Percentiles rank a stretch among this genome's conserved stretches.
Evolutionary conservation across 2,113 vertebrate species (phyloP).

Genomic region (Fregata magnificens): DNA sequence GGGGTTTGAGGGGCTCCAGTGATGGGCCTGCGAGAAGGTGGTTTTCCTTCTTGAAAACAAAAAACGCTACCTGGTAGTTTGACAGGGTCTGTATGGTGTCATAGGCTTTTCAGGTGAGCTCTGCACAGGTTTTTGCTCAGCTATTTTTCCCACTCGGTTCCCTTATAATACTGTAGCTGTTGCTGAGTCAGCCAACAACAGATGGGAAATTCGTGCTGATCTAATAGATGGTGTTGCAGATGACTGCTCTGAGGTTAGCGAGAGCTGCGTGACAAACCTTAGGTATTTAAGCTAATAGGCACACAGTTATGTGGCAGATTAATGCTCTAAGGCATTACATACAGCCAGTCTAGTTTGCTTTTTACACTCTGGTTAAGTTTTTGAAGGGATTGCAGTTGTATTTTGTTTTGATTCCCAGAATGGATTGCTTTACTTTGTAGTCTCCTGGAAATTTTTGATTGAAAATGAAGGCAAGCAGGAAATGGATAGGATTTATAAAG

Average conservation of each 20-base stretch:
- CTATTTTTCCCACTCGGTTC: rapidly evolving
- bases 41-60: rapidly evolving
- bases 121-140: not conserved
- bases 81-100: rapidly evolving
- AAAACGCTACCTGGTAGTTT: rapidly evolving
- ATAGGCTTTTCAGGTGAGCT: not conserved
- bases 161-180: rapidly evolving
- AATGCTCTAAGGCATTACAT: not conserved
- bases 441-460: not conserved
- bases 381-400: not conserved
- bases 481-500: not conserved
- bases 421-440: not conserved
- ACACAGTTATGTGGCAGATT: not conserved
- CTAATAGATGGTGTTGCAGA: not conserved
- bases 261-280: not conserved
- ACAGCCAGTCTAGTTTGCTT: not conserved
- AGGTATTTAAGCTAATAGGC: not conserved
- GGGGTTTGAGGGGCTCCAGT: not conserved
- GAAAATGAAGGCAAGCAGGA: not conserved
- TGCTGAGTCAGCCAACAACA: not conserved
- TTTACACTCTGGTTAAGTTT: not conserved
- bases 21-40: rapidly evolving
- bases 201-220: not conserved
- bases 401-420: not conserved
- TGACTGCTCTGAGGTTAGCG: not conserved